A percentile compares a stretch with the other conserved stretches of the same genome.
phyloP scores from a whole-genome alignment of 2,113 vertebrate species.

The Dipodomys spectabilis region DNA sequence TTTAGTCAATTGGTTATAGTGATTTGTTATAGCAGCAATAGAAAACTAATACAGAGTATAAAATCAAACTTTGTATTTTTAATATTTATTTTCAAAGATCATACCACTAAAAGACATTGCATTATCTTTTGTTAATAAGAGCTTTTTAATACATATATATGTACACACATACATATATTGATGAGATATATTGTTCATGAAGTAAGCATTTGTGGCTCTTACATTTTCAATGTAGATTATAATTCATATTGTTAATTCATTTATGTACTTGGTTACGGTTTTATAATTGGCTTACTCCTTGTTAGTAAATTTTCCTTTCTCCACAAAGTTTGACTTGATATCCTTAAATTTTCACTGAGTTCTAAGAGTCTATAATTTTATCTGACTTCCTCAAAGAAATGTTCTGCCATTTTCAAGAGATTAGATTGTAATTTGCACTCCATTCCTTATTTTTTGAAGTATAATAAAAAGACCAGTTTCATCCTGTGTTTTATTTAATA shows the following conservation, averaged over 20 bases:
- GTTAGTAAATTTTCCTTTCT: background rate
- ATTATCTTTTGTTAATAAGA: background rate
- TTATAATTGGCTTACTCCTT: background rate
- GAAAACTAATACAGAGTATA: background rate
- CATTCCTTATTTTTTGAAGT: background rate
- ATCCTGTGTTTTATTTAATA: conserved; percentile 1
- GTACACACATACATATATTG: background rate
- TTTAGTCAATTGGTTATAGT: background rate
- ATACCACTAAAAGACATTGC: background rate
- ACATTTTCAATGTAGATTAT: background rate
- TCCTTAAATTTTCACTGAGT: conserved; percentile 2
- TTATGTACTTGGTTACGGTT: background rate
- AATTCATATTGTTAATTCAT: conserved; percentile 16
- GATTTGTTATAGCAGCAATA: background rate
- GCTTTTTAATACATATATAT: too few relatives aligned
- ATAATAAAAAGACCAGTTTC: background rate
- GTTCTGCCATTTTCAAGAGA: conserved; percentile 1
- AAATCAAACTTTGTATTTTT: background rate
- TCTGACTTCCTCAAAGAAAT: conserved; percentile 15
- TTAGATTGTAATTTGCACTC: conserved; percentile 18
- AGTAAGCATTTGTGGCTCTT: background rate
- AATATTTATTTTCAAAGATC: background rate
- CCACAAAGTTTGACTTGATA: background rate
- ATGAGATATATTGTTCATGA: background rate
- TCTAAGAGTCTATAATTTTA: background rate